phyloP scores from a whole-genome alignment of 2,888 invertebrate genomes.

The Cheilosia scutellata region DNA sequence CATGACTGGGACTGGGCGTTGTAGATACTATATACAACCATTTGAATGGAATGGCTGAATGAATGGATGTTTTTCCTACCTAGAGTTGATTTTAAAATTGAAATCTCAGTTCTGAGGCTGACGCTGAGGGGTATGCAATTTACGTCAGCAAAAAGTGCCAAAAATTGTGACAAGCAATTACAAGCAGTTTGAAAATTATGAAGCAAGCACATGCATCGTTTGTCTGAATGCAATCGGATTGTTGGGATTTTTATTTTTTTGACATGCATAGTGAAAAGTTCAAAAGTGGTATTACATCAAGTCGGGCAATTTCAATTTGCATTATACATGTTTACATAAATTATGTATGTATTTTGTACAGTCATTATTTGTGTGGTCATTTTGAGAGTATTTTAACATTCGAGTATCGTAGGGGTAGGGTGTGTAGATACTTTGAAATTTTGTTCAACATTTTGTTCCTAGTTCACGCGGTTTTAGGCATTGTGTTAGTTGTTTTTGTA shows the following conservation, averaged over 20 bases:
- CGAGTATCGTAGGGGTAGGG: too few species aligned
- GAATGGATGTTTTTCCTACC: background rate
- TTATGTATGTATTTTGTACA: background rate
- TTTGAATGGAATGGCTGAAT: background rate
- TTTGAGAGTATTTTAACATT: background rate
- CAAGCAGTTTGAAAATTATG: background rate
- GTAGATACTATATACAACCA: background rate
- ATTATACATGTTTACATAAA: background rate
- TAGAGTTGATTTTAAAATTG: background rate
- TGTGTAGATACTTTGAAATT: too few species aligned
- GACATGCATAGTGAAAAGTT: background rate
- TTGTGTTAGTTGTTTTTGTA: too few species aligned
- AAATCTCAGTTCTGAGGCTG: background rate
- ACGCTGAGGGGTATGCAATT: background rate
- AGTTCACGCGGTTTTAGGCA: too few species aligned
- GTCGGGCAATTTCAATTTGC: background rate
- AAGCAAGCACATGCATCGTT: background rate
- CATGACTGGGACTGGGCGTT: background rate
- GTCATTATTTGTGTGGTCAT: background rate
- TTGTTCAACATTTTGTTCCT: too few species aligned
- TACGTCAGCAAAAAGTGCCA: background rate
- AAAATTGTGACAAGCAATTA: background rate
- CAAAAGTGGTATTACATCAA: background rate
- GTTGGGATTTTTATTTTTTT: background rate
- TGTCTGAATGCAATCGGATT: background rate